phyloP scores from a whole-genome alignment of 2,113 vertebrate genomes.

The Dicrurus megarhynchus region DNA sequence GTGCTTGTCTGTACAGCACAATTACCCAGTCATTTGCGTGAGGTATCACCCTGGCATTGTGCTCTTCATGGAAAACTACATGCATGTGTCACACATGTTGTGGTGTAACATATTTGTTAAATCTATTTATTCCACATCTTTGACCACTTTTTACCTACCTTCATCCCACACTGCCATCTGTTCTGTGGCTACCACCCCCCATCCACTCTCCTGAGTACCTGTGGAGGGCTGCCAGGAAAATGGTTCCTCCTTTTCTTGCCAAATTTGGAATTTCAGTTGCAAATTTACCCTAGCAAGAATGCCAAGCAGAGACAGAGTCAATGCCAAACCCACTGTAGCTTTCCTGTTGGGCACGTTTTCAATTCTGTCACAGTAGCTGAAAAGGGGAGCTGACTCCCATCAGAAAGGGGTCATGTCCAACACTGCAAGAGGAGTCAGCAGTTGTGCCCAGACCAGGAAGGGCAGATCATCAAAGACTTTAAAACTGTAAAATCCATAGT shows the following conservation, averaged over 20 bases:
- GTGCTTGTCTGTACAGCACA: neutral
- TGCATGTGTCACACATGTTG: conserved; percentile 18
- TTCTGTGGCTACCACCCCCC: conserved; percentile 9
- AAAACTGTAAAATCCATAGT: neutral
- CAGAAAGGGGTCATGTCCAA: neutral
- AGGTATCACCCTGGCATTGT: neutral
- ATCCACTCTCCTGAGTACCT: conserved; percentile 14
- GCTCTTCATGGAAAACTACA: neutral
- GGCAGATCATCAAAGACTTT: neutral
- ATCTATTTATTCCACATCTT: conserved; percentile 37
- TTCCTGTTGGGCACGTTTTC: conserved; percentile 8
- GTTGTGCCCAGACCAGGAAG: neutral
- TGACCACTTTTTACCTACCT: conserved; percentile 24
- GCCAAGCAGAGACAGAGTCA: conserved; percentile 34
- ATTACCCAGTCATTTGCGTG: neutral
- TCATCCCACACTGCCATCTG: conserved; percentile 46
- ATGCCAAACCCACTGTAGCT: neutral
- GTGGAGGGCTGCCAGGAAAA: conserved; percentile 41
- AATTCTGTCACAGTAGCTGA: conserved; percentile 12
- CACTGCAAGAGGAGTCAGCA: neutral
- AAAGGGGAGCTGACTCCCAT: neutral
- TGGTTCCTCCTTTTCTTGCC: conserved; percentile 48
- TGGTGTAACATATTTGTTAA: conserved; percentile 11
- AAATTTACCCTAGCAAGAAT: conserved; percentile 29
- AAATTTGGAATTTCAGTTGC: conserved; percentile 52